Base-by-base conservation (phyloP, 2,888 invertebrate species). In the Autographa gamma region DNA sequence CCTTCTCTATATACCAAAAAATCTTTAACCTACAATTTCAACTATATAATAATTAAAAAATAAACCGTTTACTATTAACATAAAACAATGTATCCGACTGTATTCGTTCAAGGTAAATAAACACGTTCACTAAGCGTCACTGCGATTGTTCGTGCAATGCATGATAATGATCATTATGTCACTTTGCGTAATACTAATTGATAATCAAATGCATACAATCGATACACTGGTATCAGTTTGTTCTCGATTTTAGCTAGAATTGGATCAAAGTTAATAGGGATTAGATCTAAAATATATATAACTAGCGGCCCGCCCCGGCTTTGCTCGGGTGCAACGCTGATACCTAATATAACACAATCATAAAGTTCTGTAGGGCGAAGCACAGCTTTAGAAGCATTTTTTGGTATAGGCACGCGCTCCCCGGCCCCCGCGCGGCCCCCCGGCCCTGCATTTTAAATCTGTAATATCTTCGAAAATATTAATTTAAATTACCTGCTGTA, bases 61-160 rank as follows among this genome's bases (percentile, higher is more conserved):
- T n/a, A 16, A n/a, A n/a, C 48, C 48, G 7, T 52, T 18, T 18
- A 52, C 16, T 16, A 52, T 18, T 18, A 5, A 18, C 3, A 25
- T 25, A 56, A 7, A 32, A 76, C 70, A 76, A 72, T 69, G n/a
- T 79, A 79, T 74, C n/a, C 52, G 71, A 84, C 74, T 83, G 85
- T 88, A 89, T 83, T 14, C 63, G 63, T 76, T 81, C 88, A 89
- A 88, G 89, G 89, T 82, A 82, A 88, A 76, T 74, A 81, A 63
- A 76, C 64, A 79, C 89, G 81, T 86, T 88, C 87, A 81, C 86
- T 62, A 71, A 13, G 43, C 75, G 81, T 78, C 77, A 63, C 75
- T 54, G 60, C 59, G 69, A 69, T 76, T 71, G 81, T 74, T 32
- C 79, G 83, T 83, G 82, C 78, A 66, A 77, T 16, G 83, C 82